Evolutionary conservation across 2,888 invertebrate species (phyloP), one percentile per base, ranked within the genome.

Genomic region (Drosophila formosana): DNA sequence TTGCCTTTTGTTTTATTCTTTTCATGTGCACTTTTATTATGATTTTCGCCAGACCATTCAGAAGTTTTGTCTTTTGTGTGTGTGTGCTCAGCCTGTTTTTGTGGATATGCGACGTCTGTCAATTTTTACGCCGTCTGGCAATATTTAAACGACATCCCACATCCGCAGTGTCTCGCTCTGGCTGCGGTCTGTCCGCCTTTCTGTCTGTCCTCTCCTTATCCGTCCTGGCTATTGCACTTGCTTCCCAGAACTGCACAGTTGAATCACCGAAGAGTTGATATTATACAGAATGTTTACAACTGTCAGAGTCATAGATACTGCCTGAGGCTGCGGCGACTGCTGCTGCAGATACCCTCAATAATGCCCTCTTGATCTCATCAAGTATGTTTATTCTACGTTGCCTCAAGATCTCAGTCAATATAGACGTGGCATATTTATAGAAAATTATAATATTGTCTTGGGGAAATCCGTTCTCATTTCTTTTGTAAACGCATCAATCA

Each of bases 121-220:
- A 86, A 86, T 80, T 82, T 86, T 80, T 73, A 86, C 79, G 86
- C 83, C 74, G 83, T 86, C 83, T 83, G 86, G 72, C 69, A 68
- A 78, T 79, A 82, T 82, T 83, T 81, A 83, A 86, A 83, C 86
- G 83, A 83, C 83, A 83, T 82, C 55, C 70, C 83, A 82, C 86
- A 86, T 82, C 82, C 82, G 86, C 76, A 62, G 51, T 82, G 80
- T 64, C 72, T 50, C 68, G 41, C 49, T 55, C 52, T 63, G 49
- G 9, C 30, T 52, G 52, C 13, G 26, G 53, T 45, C 61, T 18
- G 53, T 52, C 52, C 8, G 63, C 52, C 53, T 39, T 60, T 43
- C 28, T 34, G 43, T 34, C 41, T 41, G 9, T 30, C 47, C 57
- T 34, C 63, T 71, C 55, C 68, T 78, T 81, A 77, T 81, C 74